phyloP scores from a whole-genome alignment of 2,888 invertebrate genomes.

The Hypena proboscidalis region DNA sequence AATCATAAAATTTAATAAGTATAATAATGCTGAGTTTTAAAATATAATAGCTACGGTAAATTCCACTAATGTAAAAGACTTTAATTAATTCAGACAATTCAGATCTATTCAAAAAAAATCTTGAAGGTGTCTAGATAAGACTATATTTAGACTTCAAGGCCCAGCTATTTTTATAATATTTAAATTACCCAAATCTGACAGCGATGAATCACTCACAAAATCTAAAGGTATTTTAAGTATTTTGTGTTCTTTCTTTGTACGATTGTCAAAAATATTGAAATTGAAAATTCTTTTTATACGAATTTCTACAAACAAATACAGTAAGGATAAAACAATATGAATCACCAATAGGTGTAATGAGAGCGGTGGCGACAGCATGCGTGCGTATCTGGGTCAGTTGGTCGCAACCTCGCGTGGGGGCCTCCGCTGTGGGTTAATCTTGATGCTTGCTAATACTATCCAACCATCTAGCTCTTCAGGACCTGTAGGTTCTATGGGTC shows the following conservation, averaged over 20 bases:
- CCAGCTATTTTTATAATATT: no score
- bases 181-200: no score
- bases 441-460: slow-evolving; percentile 29
- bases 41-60: no score
- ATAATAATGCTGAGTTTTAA: no score
- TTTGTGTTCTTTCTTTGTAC: no score
- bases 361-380: slow-evolving; percentile 45
- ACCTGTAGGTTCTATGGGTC: slow-evolving; percentile 1
- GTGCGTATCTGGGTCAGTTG: slow-evolving; percentile 46
- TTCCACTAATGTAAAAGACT: no score
- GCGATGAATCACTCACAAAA: no score
- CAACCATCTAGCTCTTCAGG: slow-evolving; percentile 3
- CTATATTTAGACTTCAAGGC: not conserved
- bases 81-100: no score
- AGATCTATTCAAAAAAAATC: no score
- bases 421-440: slow-evolving; percentile 43
- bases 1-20: no score
- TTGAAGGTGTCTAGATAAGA: not conserved
- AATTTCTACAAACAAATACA: slow-evolving; percentile 1
- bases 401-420: slow-evolving; percentile 46
- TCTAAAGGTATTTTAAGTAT: no score
- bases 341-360: slow-evolving; percentile 35
- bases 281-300: not conserved
- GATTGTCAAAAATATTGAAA: no score
- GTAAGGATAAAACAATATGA: slow-evolving; percentile 36